Evolutionary conservation across 2,888 invertebrate species (phyloP).

Genomic region (Pristionchus arcanus): DNA sequence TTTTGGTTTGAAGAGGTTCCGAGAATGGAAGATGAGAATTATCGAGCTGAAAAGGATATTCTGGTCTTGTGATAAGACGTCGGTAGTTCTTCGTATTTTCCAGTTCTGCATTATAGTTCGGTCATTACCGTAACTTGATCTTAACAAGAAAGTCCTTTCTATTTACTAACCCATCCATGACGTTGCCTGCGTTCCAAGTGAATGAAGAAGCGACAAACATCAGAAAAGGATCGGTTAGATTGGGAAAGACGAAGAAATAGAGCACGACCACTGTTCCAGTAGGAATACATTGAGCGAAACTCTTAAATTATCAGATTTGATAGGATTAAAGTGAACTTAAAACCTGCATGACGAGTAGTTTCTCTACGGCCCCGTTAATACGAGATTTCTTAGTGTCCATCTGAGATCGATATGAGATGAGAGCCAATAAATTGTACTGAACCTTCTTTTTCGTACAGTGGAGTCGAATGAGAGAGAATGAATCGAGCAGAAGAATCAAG

Average conservation of each 20-base stretch:
- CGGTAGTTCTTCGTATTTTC: background rate
- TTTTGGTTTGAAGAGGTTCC: background rate
- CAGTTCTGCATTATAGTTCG: background rate
- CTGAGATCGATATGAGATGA: background rate
- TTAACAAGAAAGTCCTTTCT: background rate
- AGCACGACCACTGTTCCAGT: background rate
- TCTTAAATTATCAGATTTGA: background rate
- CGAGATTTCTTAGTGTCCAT: background rate
- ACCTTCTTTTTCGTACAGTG: background rate
- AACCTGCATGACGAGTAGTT: background rate
- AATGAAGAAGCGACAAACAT: constrained; percentile 29
- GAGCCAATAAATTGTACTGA: background rate
- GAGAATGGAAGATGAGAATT: background rate
- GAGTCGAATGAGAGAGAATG: background rate
- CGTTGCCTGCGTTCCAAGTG: constrained; percentile 14
- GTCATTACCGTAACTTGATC: background rate
- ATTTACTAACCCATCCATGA: constrained; percentile 23
- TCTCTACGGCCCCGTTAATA: background rate
- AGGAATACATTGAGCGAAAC: constrained; percentile 8
- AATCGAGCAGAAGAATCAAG: background rate
- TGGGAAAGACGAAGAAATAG: constrained; percentile 9
- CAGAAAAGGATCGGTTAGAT: background rate
- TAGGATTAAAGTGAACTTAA: background rate
- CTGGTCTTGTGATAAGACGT: background rate
- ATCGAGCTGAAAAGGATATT: background rate